Conservation (phyloP, 2,888 invertebrate genomes). For the Dimorphilus gyrociliatus region DNA sequence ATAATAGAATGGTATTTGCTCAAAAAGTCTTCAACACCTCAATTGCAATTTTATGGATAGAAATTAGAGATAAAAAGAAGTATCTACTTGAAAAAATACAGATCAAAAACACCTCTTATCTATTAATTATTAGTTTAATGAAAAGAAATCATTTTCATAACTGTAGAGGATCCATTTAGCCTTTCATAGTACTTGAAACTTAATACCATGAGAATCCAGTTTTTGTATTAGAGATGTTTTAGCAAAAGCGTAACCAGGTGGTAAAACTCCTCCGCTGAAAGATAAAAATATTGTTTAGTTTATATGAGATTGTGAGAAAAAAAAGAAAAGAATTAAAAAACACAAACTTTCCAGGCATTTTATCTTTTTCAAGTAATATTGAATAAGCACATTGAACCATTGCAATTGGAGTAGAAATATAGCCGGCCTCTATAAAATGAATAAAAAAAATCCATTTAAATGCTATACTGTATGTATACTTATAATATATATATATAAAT, state of each 20-base stretch:
- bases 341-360: conserved; percentile 52
- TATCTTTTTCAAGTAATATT: conserved; percentile 54
- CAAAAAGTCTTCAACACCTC: too few relatives aligned
- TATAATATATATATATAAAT: too few relatives aligned
- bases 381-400: conserved; percentile 56
- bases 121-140: too few relatives aligned
- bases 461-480: background rate
- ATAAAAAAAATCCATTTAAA: conserved; percentile 1
- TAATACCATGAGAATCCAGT: conserved; percentile 50
- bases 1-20: too few relatives aligned
- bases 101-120: too few relatives aligned
- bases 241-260: conserved; percentile 69
- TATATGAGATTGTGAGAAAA: conserved; percentile 1
- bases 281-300: conserved; percentile 1
- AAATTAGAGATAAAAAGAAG: too few relatives aligned
- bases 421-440: conserved; percentile 50
- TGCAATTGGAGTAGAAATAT: conserved; percentile 60
- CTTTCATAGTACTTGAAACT: too few relatives aligned
- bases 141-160: too few relatives aligned
- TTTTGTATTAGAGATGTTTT: conserved; percentile 60
- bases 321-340: conserved; percentile 9
- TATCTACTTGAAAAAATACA: too few relatives aligned
- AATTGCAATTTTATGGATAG: too few relatives aligned
- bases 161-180: too few relatives aligned
- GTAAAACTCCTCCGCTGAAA: conserved; percentile 64